Evolutionary conservation across 2,888 invertebrate genomes (phyloP).

Genomic region (Pilophorus perplexus): DNA sequence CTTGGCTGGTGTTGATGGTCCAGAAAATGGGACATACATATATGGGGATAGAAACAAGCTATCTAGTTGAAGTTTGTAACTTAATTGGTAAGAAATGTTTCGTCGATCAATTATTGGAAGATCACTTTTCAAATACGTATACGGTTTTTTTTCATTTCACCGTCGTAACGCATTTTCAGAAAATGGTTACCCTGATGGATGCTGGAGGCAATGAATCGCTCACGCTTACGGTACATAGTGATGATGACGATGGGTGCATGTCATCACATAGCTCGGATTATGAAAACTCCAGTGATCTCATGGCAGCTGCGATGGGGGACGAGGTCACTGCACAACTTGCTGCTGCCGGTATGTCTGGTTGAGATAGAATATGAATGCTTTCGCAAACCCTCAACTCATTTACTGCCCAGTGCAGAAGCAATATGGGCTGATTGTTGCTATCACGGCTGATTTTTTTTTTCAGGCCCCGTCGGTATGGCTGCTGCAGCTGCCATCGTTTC

Average conservation of each 20-base stretch:
- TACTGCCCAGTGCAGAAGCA: background rate
- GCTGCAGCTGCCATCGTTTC: constrained; percentile 96
- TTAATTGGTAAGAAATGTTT: too few relatives aligned
- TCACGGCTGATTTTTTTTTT: background rate
- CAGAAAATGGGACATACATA: too few relatives aligned
- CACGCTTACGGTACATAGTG: constrained; percentile 49
- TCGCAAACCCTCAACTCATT: too few relatives aligned
- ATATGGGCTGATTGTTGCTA: background rate
- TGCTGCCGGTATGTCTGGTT: constrained; percentile 83
- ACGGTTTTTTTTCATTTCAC: background rate
- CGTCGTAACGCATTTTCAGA: background rate
- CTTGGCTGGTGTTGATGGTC: too few relatives aligned
- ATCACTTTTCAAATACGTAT: too few relatives aligned
- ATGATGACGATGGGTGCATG: constrained; percentile 78
- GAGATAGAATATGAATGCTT: too few relatives aligned
- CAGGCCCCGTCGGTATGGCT: constrained; percentile 91
- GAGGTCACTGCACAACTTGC: constrained; percentile 95
- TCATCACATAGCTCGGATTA: constrained; percentile 60
- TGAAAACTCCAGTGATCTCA: constrained; percentile 78
- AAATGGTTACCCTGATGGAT: constrained; percentile 47
- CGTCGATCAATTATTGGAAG: too few relatives aligned
- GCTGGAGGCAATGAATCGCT: constrained; percentile 46
- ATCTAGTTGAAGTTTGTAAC: too few relatives aligned
- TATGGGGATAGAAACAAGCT: too few relatives aligned
- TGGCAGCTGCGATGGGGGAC: constrained; percentile 82